Conservation (phyloP, 2,113 vertebrate genomes). For the Mobula birostris region DNA sequence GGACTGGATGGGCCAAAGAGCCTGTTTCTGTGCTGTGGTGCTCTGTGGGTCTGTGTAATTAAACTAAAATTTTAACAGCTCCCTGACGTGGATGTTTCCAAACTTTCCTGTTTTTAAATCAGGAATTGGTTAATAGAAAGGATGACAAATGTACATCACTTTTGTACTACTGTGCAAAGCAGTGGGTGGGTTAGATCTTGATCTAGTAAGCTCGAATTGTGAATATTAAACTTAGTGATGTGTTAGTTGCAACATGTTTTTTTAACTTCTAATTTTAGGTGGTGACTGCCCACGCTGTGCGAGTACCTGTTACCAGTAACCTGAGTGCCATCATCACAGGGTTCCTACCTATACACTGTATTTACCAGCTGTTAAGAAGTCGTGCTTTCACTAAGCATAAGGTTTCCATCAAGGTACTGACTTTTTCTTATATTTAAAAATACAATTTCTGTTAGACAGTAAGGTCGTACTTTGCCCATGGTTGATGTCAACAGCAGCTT, state of each 20-base stretch:
- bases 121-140: background rate
- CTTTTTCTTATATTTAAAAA: background rate
- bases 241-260: background rate
- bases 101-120: slow-evolving; percentile 42
- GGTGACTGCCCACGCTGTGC: slow-evolving; percentile 91
- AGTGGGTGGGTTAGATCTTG: background rate
- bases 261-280: slow-evolving; percentile 60
- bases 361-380: slow-evolving; percentile 91
- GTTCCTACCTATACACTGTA: slow-evolving; percentile 95
- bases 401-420: slow-evolving; percentile 89
- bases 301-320: slow-evolving; percentile 88
- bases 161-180: background rate
- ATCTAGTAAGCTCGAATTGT: background rate
- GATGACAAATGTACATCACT: background rate
- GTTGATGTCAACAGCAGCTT: too few relatives aligned
- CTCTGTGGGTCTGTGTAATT: too few relatives aligned
- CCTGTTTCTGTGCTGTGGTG: too few relatives aligned
- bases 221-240: background rate
- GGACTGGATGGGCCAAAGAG: too few relatives aligned
- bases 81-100: too few relatives aligned
- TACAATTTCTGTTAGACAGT: background rate
- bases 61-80: too few relatives aligned
- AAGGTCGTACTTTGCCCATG: background rate
- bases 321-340: slow-evolving; percentile 92
- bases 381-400: slow-evolving; percentile 98